Percentiles rank a stretch among this genome's conserved stretches.
phyloP scores from a whole-genome alignment of 2,113 vertebrate species.

The Pteruthius melanotis region DNA sequence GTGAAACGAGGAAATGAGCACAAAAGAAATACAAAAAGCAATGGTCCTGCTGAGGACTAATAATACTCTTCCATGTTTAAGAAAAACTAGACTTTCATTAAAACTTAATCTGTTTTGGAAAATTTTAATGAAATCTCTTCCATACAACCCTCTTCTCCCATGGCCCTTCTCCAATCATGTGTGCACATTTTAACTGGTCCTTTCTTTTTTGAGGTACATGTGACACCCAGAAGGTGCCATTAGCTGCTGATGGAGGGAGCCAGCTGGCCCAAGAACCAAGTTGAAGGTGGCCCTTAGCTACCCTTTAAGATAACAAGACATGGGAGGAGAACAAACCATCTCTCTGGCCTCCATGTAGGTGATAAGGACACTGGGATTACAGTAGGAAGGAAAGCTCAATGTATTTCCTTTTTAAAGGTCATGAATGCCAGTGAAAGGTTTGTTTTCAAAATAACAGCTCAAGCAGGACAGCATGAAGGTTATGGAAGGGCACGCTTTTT shows the following conservation, averaged over 20 bases:
- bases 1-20: neutral
- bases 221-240: rapidly evolving
- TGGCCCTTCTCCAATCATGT: neutral
- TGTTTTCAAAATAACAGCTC: slow-evolving; percentile 19
- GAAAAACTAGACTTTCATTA: neutral
- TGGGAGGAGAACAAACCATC: neutral
- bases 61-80: neutral
- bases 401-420: slow-evolving; percentile 44
- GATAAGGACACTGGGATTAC: neutral
- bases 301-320: neutral
- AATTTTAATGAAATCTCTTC: neutral
- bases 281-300: neutral
- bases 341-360: neutral
- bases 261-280: neutral
- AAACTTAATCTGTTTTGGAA: neutral
- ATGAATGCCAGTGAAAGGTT: neutral
- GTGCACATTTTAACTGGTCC: neutral
- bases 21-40: neutral
- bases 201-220: neutral
- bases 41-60: neutral
- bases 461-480: neutral
- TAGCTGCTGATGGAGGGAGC: neutral
- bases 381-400: slow-evolving; percentile 34
- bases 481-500: slow-evolving; percentile 16
- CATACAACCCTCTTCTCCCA: neutral